These are phyloP conservation scores for Chloroceryle aenea DNA, from an alignment of 2,113 vertebrate species.

Conservation along the genomic window DNA sequence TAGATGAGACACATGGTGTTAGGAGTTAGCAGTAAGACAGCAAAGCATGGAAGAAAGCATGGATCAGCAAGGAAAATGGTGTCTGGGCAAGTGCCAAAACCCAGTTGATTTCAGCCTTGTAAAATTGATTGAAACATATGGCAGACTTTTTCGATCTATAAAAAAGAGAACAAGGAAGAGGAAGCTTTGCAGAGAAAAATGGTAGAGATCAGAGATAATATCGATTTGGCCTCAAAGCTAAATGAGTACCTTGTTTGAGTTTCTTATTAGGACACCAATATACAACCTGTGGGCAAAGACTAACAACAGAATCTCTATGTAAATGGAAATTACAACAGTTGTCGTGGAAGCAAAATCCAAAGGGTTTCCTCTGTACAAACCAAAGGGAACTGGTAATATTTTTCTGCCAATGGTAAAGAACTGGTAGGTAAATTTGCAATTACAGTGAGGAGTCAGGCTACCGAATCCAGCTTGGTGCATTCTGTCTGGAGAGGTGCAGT, in stretches of 20 bases:
- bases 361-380: background rate
- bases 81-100: background rate
- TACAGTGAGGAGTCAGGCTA: background rate
- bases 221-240: background rate
- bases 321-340: background rate
- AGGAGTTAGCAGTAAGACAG: background rate
- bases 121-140: background rate
- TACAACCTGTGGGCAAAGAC: background rate
- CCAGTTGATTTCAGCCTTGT: background rate
- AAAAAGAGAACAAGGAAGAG: conserved; percentile 20
- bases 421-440: background rate
- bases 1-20: background rate
- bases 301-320: background rate
- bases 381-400: background rate
- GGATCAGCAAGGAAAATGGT: background rate
- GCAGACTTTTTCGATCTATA: background rate
- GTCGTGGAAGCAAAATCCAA: background rate
- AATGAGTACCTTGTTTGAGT: background rate
- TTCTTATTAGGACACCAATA: background rate
- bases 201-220: conserved; percentile 1
- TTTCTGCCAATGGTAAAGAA: background rate
- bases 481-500: background rate
- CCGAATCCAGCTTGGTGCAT: accelerated
- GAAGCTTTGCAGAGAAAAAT: conserved; percentile 17
- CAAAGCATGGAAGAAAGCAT: background rate